Base-by-base conservation (phyloP, 2,888 invertebrate species). In the Hirtodrosophila trivittata region DNA sequence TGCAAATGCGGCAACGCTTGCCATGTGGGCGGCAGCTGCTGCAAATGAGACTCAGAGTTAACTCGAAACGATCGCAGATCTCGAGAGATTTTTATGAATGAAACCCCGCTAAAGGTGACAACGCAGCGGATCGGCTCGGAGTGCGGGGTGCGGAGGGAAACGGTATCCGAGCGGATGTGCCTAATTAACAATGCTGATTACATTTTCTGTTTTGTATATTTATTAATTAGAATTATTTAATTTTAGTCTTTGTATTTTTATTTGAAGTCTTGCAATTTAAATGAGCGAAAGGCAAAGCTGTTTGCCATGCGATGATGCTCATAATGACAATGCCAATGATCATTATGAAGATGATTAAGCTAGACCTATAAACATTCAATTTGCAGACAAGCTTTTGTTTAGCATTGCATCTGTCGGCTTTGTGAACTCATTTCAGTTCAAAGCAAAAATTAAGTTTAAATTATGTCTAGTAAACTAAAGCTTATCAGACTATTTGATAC, bases 101-200 rank as follows among this genome's bases (percentile, higher is more conserved):
- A 80, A 80, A 75, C 63, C 63, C 38, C 32, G 64, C 49, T 72
- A 52, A 69, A 72, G 81, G 82, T 81, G 85, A 80, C 81, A 84
- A 62, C 66, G 30, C 49, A 47, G 49, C 64, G 33, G 39, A 45
- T 45, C 26, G 43, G 1, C 6, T 42, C 16, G 28, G 39, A 12
- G 10, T 10, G 7, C 10, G 1, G 6, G 13, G n/a, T 26, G 18
- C 0, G 13, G 1, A 16, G 6, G 35, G 45, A 13, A 8, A 5
- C 5, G 32, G 32, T 18, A 26, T 42, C 8, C 42, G 57, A 77
- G 75, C 80, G 80, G 80, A 80, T 80, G 80, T 80, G 85, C 73
- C 85, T 80, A 81, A 80, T 80, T 80, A 84, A 80, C 70, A 77
- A 75, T 70, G 78, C 73, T 80, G 78, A 80, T 77, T 77, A 75